Evolutionary conservation across 1,140 invertebrate genomes (phyloP), one percentile per base, ranked within the genome.

Genomic region (Philotrypesis tridentata): DNA sequence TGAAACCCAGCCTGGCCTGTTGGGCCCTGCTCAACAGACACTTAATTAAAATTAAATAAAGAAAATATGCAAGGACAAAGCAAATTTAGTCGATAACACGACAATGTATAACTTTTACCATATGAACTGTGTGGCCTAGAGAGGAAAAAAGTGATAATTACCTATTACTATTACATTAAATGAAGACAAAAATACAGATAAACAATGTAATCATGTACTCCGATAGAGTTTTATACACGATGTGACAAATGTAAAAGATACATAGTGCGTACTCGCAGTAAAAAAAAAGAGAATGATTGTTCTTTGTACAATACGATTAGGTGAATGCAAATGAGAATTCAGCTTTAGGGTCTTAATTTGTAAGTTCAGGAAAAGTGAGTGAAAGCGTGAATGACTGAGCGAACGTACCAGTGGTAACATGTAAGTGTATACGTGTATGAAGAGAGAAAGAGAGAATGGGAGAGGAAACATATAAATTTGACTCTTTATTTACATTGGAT

Each of bases 251-350:
- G 89, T 91, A 90, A 87, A 87, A 89, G 90, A 82, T 88, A 89
- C 84, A 89, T 89, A 89, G 87, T 86, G 87, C 89, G 86, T 87
- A 86, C 85, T 84, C 83, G 85, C 82, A 79, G 71, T 78, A 72
- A 78, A 77, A 76, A 85, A 88, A 85, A 91, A 87, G 88, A 88
- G 88, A 91, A 90, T 89, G 88, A 85, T 91, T 91, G 90, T 89
- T 91, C 91, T 91, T 92, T 92, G 91, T 92, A 92, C 89, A 91
- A 92, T 92, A 92, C 87, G 89, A 87, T 88, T 92, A 92, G 89
- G 84, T 91, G 90, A 91, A 90, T 89, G 88, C 68, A 90, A 90
- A 88, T 83, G 84, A 89, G 89, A 90, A 87, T 89, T 89, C 89
- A 91, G 89, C 90, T 91, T 91, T 91, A 91, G 89, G 86, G 76